Conservation (phyloP, 2,113 vertebrate genomes). For the human region GRCh38 chr3:155591001-155591500, state of each 20-base stretch:
- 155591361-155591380: neutral
- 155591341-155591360: neutral
- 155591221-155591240: neutral
- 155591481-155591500: neutral
- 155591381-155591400: neutral
- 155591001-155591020: slow-evolving; percentile 36
- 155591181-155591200: neutral
- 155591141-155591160: neutral
- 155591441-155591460: neutral
- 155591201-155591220: neutral
- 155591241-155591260: neutral
- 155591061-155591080: neutral
- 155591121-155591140: neutral
- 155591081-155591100: neutral
- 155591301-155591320: neutral
- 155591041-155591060: neutral
- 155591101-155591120: neutral
- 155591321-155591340: too few relatives aligned
- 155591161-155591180: neutral
- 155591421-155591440: neutral
- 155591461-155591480: neutral
- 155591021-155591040: neutral
- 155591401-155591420: neutral
- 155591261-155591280: neutral
- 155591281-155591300: neutral